phyloP scores from a whole-genome alignment of 1,140 invertebrate species.

The Sitobion miscanthi region DNA sequence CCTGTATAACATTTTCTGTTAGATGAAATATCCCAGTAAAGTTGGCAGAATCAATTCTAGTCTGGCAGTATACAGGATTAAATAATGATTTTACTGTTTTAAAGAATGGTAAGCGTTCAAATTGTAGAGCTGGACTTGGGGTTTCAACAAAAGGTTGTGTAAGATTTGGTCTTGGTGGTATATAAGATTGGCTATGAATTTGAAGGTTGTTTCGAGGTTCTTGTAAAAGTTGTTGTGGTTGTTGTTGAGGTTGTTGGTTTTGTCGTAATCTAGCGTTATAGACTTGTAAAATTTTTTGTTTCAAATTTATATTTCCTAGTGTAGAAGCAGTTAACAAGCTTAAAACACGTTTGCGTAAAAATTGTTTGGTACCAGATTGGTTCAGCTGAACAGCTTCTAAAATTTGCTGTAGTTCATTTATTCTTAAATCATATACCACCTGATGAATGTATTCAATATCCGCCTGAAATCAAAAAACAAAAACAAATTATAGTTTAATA shows the following conservation, averaged over 20 bases:
- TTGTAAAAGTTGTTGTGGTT: background rate
- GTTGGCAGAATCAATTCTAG: background rate
- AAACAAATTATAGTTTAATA: background rate
- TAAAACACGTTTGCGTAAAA: slow-evolving; percentile 39
- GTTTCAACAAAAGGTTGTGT: background rate
- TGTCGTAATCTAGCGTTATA: slow-evolving; percentile 20
- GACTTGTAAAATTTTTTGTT: slow-evolving; percentile 32
- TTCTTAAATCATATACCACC: slow-evolving; percentile 34
- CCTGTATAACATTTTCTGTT: slow-evolving; percentile 22
- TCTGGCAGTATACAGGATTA: slow-evolving; percentile 8
- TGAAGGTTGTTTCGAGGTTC: background rate
- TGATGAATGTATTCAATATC: slow-evolving; percentile 48
- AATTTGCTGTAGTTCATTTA: slow-evolving; percentile 26
- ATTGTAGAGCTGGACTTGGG: background rate
- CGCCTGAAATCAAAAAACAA: background rate
- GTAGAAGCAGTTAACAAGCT: background rate
- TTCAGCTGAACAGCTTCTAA: slow-evolving; percentile 1
- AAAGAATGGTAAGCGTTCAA: slow-evolving; percentile 45
- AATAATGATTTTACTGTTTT: background rate
- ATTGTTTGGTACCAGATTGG: slow-evolving; percentile 35
- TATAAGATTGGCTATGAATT: background rate
- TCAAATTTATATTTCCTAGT: background rate
- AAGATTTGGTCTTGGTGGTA: background rate
- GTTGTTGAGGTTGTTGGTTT: background rate
- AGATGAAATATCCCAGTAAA: slow-evolving; percentile 35